These are phyloP conservation scores for Percopsis omiscomaycus DNA, from an alignment of 2,797 vertebrate species.

Conservation along the genomic window DNA sequence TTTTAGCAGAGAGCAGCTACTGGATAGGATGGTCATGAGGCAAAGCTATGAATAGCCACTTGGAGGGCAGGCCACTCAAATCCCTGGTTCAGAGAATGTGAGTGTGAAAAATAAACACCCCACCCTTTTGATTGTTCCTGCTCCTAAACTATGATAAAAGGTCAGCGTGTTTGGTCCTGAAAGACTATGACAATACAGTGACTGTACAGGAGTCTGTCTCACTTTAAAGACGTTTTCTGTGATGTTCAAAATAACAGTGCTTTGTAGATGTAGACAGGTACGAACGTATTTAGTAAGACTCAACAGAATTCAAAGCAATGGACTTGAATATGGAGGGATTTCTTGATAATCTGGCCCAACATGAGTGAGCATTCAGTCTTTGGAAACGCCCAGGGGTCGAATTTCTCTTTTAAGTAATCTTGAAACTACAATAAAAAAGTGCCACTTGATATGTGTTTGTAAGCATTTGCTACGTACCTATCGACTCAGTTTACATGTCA, in stretches of 20 bases:
- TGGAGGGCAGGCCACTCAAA: slow-evolving; percentile 34
- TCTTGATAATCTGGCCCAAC: slow-evolving; percentile 6
- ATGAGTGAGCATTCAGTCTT: slow-evolving; percentile 13
- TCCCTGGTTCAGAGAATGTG: too few relatives aligned
- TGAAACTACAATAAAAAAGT: neutral
- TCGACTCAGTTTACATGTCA: neutral
- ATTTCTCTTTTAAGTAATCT: slow-evolving; percentile 8
- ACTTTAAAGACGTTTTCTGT: slow-evolving; percentile 3
- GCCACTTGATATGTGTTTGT: neutral
- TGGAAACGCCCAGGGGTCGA: slow-evolving; percentile 17
- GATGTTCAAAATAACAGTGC: slow-evolving; percentile 14
- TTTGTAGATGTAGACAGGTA: slow-evolving; percentile 44
- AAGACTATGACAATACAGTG: slow-evolving; percentile 17
- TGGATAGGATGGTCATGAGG: slow-evolving; percentile 28
- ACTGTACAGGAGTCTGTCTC: slow-evolving; percentile 1
- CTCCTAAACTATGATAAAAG: slow-evolving; percentile 33
- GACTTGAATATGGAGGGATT: slow-evolving; percentile 16
- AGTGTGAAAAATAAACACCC: neutral
- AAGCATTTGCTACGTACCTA: neutral
- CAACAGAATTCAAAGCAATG: slow-evolving; percentile 18
- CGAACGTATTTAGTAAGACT: slow-evolving; percentile 37
- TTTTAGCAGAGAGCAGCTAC: slow-evolving; percentile 33
- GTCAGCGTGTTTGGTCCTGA: slow-evolving; percentile 71
- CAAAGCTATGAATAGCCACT: slow-evolving; percentile 58
- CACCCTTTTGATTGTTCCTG: slow-evolving; percentile 39